These are phyloP conservation scores for Protophormia terraenovae DNA, from an alignment of 2,888 invertebrate genomes.

Conservation along the genomic window DNA sequence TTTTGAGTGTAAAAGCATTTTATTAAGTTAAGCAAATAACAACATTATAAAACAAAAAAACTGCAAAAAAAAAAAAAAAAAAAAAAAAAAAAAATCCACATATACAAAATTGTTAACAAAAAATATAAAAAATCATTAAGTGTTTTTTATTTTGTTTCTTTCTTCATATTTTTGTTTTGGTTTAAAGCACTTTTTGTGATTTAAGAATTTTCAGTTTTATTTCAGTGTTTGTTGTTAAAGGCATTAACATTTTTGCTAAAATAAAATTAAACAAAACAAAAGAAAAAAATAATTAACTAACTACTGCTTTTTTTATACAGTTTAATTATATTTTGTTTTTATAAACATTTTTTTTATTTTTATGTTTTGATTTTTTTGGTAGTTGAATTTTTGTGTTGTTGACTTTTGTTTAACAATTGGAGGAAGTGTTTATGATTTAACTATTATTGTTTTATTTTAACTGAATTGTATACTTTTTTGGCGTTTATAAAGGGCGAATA, in stretches of 20 bases:
- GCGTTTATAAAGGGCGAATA: not conserved
- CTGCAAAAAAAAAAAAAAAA: constrained; percentile 13
- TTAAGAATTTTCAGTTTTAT: constrained; percentile 54
- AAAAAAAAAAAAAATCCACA: not conserved
- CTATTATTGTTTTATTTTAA: not conserved
- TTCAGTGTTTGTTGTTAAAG: constrained; percentile 47
- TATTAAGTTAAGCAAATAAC: constrained; percentile 36
- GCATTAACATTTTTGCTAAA: constrained; percentile 20
- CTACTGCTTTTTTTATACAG: not conserved
- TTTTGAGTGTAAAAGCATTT: constrained; percentile 23
- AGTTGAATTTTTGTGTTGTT: not conserved
- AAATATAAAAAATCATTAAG: constrained; percentile 11
- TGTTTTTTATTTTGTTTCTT: constrained; percentile 13
- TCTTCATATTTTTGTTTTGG: constrained; percentile 37
- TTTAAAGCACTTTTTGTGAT: constrained; percentile 42
- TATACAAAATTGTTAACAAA: constrained; percentile 42
- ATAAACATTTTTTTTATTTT: not conserved
- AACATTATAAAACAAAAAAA: constrained; percentile 43
- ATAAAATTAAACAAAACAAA: not conserved
- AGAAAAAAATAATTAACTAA: too few species aligned
- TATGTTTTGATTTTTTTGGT: not conserved
- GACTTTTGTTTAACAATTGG: not conserved
- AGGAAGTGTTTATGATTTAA: not conserved
- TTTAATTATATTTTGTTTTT: not conserved
- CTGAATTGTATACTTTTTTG: not conserved